Evolutionary conservation across 2,888 invertebrate genomes (phyloP).

Genomic region (Luperina nickerlii): DNA sequence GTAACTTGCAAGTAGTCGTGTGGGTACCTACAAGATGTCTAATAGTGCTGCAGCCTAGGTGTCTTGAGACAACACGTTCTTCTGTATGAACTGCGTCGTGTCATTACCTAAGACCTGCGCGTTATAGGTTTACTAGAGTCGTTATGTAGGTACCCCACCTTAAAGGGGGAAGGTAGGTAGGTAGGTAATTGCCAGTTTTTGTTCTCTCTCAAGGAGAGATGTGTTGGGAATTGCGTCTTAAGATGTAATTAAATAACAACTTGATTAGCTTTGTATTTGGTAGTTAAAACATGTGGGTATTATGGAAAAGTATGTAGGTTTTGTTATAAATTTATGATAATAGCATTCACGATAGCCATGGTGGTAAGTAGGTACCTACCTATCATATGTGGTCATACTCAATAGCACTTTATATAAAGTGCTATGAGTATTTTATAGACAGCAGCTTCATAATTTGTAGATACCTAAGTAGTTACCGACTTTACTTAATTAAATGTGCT

Average conservation of each 20-base stretch:
- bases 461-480: too few species aligned
- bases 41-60: too few species aligned
- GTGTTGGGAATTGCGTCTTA: conserved; percentile 33
- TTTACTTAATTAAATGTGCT: background rate
- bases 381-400: too few species aligned
- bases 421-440: background rate
- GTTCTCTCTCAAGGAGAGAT: conserved; percentile 38
- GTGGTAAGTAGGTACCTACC: background rate
- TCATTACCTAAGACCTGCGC: conserved; percentile 85
- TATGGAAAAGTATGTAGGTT: background rate
- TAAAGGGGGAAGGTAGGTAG: conserved; percentile 39
- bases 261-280: conserved; percentile 14
- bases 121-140: conserved; percentile 75
- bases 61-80: background rate
- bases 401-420: background rate
- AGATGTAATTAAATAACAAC: conserved; percentile 11
- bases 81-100: conserved; percentile 26
- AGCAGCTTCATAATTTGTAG: background rate
- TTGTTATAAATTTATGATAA: background rate
- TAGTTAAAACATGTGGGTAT: background rate
- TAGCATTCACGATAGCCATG: background rate
- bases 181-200: conserved; percentile 56
- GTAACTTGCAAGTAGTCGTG: too few species aligned
- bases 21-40: background rate
- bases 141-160: conserved; percentile 55